Evolutionary conservation across 2,113 vertebrate genomes (phyloP).

Genomic region (Phoenicopterus ruber): DNA sequence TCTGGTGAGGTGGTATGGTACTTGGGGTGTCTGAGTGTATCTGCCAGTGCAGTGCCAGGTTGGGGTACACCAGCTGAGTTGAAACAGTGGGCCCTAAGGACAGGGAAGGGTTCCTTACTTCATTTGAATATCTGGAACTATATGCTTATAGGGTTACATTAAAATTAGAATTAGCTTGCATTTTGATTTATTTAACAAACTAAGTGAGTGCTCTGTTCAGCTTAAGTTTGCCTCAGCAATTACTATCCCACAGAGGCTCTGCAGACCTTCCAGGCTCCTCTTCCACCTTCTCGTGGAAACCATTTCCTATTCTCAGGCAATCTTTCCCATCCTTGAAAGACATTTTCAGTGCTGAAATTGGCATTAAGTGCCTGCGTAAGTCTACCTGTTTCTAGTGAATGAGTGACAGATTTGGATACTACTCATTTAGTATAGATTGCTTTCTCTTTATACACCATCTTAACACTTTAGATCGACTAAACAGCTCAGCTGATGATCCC

Average conservation of each 20-base stretch:
- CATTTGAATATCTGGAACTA: neutral
- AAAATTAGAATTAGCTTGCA: constrained; percentile 18
- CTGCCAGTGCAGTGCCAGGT: neutral
- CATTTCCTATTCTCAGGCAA: neutral
- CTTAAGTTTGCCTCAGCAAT: constrained; percentile 44
- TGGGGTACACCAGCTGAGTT: neutral
- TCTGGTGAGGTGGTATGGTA: neutral
- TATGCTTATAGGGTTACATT: neutral
- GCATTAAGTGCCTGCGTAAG: neutral
- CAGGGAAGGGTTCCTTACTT: neutral
- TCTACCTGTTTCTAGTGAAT: neutral
- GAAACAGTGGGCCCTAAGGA: neutral
- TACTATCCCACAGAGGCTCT: constrained; percentile 20
- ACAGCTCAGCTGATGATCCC: neutral
- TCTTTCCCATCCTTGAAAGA: neutral
- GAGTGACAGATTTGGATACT: neutral
- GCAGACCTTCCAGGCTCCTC: neutral
- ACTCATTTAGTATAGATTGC: neutral
- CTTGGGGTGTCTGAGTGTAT: neutral
- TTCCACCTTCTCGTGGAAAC: neutral
- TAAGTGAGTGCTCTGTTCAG: constrained; percentile 7
- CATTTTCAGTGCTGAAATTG: constrained; percentile 6
- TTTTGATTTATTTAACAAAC: constrained; percentile 55
- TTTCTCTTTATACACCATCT: neutral
- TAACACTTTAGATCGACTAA: neutral